These are phyloP conservation scores for Channa maculata DNA, from an alignment of 2,113 vertebrate genomes.

Conservation along the genomic window DNA sequence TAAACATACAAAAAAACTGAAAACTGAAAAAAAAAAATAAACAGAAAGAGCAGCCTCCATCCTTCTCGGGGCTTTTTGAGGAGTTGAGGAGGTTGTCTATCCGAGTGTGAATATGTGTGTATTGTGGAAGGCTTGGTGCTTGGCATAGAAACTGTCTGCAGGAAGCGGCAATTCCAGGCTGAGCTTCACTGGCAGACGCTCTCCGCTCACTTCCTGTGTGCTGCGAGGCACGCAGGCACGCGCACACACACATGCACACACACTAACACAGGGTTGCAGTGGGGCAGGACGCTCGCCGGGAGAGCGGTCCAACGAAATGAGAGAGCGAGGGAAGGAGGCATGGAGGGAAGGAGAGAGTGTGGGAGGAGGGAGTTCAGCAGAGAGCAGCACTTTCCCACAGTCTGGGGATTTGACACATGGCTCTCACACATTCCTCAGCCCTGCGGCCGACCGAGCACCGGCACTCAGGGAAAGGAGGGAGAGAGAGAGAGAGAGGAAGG, in stretches of 20 bases:
- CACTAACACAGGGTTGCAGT: constrained; percentile 73
- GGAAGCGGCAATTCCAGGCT: constrained; percentile 86
- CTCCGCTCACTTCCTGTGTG: constrained; percentile 86
- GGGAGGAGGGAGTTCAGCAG: constrained; percentile 85
- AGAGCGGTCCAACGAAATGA: constrained; percentile 82
- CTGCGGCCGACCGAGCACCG: constrained; percentile 85
- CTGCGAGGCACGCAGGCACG: constrained; percentile 59
- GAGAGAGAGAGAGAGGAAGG: constrained; percentile 74
- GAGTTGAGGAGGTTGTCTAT: constrained; percentile 44
- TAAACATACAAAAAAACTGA: constrained; percentile 61
- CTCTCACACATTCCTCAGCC: constrained; percentile 96
- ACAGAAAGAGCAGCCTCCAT: constrained; percentile 58
- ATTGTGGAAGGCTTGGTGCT: constrained; percentile 58
- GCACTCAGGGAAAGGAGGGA: constrained; percentile 66
- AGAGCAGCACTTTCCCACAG: constrained; percentile 99
- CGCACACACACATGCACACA: constrained; percentile 50
- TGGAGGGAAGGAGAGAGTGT: constrained; percentile 45
- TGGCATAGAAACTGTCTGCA: constrained; percentile 83
- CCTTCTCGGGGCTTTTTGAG: constrained; percentile 35
- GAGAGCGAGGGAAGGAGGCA: constrained; percentile 63
- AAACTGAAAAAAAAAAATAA: background rate
- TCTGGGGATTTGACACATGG: constrained; percentile 98
- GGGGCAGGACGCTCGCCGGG: constrained; percentile 89
- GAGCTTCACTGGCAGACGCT: constrained; percentile 84
- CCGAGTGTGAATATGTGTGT: constrained; percentile 22